Conservation (phyloP, 2,113 vertebrate genomes). For the Tapirus terrestris region DNA sequence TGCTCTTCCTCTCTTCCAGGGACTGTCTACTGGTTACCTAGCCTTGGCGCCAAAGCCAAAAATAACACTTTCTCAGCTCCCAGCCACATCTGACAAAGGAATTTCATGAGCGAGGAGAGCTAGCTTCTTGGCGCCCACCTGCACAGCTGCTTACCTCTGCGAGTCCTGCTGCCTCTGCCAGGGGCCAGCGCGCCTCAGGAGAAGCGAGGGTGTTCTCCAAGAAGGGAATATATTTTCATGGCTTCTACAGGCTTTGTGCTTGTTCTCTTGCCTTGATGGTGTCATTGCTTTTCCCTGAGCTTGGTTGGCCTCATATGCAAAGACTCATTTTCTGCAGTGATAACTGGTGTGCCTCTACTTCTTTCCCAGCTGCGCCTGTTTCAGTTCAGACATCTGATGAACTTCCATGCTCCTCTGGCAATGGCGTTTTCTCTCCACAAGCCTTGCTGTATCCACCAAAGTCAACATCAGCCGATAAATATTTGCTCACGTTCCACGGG, state of each 20-base stretch:
- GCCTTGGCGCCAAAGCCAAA: conserved; percentile 50
- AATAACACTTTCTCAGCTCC: conserved; percentile 57
- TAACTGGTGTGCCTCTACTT: background rate
- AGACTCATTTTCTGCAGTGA: background rate
- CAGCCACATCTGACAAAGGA: background rate
- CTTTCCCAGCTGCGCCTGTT: background rate
- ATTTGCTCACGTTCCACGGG: background rate
- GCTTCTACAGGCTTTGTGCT: background rate
- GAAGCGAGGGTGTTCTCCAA: background rate
- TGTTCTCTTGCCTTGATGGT: background rate
- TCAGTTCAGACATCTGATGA: background rate
- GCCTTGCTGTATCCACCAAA: conserved; percentile 8
- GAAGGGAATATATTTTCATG: background rate
- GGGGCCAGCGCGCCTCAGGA: background rate
- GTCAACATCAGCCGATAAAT: background rate
- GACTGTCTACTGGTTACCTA: background rate
- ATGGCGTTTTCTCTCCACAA: background rate
- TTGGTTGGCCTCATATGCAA: background rate
- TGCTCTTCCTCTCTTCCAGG: background rate
- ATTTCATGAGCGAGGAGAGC: background rate
- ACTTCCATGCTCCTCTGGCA: background rate
- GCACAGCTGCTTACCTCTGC: background rate
- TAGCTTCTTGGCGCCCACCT: background rate
- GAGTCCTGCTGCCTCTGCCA: background rate
- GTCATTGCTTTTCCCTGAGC: background rate